A percentile compares a stretch with the other conserved stretches of the same genome.
Conservation (phyloP, 2,888 invertebrate species). For the Masnerella sp. region DNA sequence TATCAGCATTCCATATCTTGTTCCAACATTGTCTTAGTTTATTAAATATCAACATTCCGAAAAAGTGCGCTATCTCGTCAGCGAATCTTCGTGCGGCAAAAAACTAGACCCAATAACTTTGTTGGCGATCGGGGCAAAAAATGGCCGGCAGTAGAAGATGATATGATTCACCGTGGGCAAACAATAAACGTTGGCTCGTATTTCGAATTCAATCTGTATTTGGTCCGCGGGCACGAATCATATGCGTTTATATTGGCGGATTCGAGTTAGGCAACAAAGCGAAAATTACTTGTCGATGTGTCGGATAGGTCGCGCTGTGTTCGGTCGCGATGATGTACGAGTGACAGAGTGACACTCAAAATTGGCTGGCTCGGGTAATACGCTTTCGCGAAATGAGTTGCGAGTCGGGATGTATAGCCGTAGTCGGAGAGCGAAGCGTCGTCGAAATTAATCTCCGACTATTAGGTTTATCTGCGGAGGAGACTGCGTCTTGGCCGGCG, state of each 20-base stretch:
- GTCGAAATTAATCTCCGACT: slow-evolving; percentile 68
- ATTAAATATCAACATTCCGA: not conserved
- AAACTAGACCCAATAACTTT: no score
- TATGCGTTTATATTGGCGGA: slow-evolving; percentile 39
- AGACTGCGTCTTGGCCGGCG: slow-evolving; percentile 24
- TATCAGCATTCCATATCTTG: no score
- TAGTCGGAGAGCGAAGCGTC: slow-evolving; percentile 30
- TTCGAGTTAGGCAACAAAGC: slow-evolving; percentile 48
- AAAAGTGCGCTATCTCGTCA: not conserved
- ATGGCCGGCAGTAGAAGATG: slow-evolving; percentile 15
- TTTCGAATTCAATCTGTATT: slow-evolving; percentile 39
- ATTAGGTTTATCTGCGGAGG: slow-evolving; percentile 72
- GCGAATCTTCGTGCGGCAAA: slow-evolving; percentile 1
- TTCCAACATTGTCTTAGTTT: not conserved
- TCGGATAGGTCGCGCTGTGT: slow-evolving; percentile 30
- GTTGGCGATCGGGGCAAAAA: slow-evolving; percentile 14
- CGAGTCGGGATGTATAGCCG: slow-evolving; percentile 46
- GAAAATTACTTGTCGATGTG: slow-evolving; percentile 56
- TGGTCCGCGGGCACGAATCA: slow-evolving; percentile 32
- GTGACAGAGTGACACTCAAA: slow-evolving; percentile 60
- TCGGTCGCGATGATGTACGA: slow-evolving; percentile 53
- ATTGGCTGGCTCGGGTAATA: slow-evolving; percentile 53
- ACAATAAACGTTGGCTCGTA: slow-evolving; percentile 29
- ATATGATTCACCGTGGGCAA: slow-evolving; percentile 37
- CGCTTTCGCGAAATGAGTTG: slow-evolving; percentile 60